A percentile compares a stretch with the other conserved stretches of the same genome.
phyloP scores from a whole-genome alignment of 2,888 invertebrate species.

The Neoitamus cyanurus region DNA sequence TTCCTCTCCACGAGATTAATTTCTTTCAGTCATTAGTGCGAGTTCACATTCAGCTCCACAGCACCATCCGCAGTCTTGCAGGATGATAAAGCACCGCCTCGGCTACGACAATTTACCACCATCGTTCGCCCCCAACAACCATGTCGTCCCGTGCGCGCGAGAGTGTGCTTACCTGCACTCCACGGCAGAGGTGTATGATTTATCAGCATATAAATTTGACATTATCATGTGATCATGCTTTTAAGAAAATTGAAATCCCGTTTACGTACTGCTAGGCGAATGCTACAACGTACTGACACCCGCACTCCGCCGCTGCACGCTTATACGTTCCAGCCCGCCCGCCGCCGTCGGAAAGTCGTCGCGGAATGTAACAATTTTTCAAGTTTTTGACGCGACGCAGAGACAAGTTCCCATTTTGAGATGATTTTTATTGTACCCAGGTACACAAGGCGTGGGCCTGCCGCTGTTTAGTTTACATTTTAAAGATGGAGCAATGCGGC shows the following conservation, averaged over 20 bases:
- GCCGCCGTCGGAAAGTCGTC: not conserved
- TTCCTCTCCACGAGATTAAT: not conserved
- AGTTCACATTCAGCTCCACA: not conserved
- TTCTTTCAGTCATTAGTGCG: conserved; percentile 15
- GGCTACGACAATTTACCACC: not conserved
- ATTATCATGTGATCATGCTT: conserved; percentile 51
- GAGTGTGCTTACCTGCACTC: not conserved
- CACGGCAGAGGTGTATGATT: conserved; percentile 38
- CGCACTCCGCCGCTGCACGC: not conserved
- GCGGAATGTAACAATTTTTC: conserved; percentile 38
- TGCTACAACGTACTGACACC: not conserved
- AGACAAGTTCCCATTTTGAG: conserved; percentile 47
- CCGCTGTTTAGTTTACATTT: conserved; percentile 3
- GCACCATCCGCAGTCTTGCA: not conserved
- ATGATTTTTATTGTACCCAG: conserved; percentile 42
- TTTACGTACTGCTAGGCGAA: conserved; percentile 12
- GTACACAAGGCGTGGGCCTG: not conserved
- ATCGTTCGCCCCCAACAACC: not conserved
- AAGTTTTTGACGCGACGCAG: conserved; percentile 37
- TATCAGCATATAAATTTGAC: conserved; percentile 51
- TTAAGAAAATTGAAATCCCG: conserved; percentile 52
- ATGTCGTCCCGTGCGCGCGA: not conserved
- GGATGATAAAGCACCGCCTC: conserved; percentile 2
- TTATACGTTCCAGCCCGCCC: not conserved
- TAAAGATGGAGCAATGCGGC: not conserved